Percentiles rank a stretch among this genome's conserved stretches.
These are phyloP conservation scores for Diadegma fenestrale DNA, from an alignment of 2,888 invertebrate species.

Conservation along the genomic window DNA sequence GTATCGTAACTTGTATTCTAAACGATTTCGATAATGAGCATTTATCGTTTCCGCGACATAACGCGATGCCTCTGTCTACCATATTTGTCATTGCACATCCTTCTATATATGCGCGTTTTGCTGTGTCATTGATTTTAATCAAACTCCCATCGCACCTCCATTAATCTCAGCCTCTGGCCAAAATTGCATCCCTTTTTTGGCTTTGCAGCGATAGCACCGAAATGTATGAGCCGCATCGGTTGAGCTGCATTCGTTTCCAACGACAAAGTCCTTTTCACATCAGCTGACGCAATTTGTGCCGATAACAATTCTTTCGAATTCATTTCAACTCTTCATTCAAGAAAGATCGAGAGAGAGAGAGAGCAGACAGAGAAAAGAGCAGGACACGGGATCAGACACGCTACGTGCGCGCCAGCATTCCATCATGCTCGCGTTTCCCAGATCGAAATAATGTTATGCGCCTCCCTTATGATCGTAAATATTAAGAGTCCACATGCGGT, in stretches of 20 bases:
- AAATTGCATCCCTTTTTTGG: constrained; percentile 1
- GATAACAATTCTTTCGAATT: constrained; percentile 37
- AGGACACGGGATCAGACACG: constrained; percentile 47
- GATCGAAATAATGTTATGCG: constrained; percentile 84
- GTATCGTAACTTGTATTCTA: constrained; percentile 41
- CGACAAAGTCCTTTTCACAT: not conserved
- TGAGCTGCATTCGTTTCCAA: not conserved
- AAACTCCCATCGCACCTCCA: constrained; percentile 21
- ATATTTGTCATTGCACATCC: constrained; percentile 31
- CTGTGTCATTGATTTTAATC: constrained; percentile 64
- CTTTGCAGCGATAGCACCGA: not conserved
- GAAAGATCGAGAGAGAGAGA: constrained; percentile 14
- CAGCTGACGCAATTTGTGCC: not conserved
- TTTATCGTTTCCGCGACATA: constrained; percentile 47
- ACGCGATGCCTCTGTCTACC: constrained; percentile 36
- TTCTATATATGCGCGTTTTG: constrained; percentile 23
- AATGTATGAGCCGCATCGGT: not conserved
- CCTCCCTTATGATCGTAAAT: constrained; percentile 83
- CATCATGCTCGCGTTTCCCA: constrained; percentile 84
- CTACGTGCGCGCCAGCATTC: constrained; percentile 78
- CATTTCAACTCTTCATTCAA: constrained; percentile 61
- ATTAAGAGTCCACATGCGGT: constrained; percentile 74
- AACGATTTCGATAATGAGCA: constrained; percentile 38
- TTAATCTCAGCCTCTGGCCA: constrained; percentile 39
- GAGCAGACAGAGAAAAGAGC: constrained; percentile 16